Base-by-base conservation (phyloP, 2,113 vertebrate species). In the Apaloderma vittatum region DNA sequence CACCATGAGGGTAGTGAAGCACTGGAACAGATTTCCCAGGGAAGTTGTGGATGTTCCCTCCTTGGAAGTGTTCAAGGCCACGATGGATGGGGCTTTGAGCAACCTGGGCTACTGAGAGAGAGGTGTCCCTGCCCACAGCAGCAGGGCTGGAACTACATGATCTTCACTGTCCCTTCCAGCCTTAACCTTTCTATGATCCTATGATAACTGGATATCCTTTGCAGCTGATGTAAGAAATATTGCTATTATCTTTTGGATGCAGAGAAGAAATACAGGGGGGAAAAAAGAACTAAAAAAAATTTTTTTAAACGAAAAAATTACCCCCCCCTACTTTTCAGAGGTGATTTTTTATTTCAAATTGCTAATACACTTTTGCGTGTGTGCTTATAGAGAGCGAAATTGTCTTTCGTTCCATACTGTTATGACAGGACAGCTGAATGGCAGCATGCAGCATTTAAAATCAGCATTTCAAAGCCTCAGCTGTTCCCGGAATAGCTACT, bases 401-500 rank as follows among this genome's bases (percentile, higher is more conserved):
- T 74, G 34, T 76, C 48, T 94, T 84, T 87, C 1, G 0, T 91
- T 90, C 62, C 52, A 45, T 58, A 58, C n/a, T 80, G 63, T 81
- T 86, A 63, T 34, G 68, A 94, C 43, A 72, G 76, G 45, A 95
- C 67, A 73, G 90, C n/a, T 74, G 83, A 93, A 89, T 70, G 89
- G 63, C 86, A 93, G 85, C 75, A 86, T 15, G 51, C 23, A 67
- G 49, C 66, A 65, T 86, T 62, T 90, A 55, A 92, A 93, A 97
- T 97, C 90, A 95, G 80, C 74, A 96, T 87, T 96, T 96, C 96
- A 96, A 97, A 97, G 96, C 86, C 73, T 73, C 66, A 88, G 74
- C 86, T 96, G 51, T 86, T 95, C 78, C 84, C 92, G 70, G 78
- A 95, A 95, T 87, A 97, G 90, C 92, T 97, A 72, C 90, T 96